Evolutionary conservation across 2,113 vertebrate genomes (phyloP), one percentile per base, ranked within the genome.

Genomic region (Thymallus thymallus): DNA sequence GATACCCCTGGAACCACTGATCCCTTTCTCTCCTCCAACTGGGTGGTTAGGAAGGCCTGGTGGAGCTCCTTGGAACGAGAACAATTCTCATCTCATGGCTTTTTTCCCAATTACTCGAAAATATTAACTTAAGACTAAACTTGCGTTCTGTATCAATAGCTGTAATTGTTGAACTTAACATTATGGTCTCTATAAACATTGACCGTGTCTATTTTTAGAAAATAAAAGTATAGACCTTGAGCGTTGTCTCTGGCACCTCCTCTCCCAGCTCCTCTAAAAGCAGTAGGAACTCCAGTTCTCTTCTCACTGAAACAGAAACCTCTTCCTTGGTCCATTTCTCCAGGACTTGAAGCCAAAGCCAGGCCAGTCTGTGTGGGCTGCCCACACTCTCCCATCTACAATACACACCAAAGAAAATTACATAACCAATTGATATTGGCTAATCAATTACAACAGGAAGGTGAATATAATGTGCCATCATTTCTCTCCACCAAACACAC

Each of bases 291-390:
- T 97, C 95, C 60, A 95, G 91, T 82, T 96, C 94, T 79, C 82
- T 93, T 71, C 71, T 93, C 84, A 94, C 87, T 73, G 26, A 61
- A 32, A 68, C 7, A 66, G 56, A 10, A 22, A 98, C 97, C 94
- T 93, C 90, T 76, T 93, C 92, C 35, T 87, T 87, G 35, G 90
- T 91, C 93, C 94, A 95, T 80, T 91, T 94, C 82, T 97, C 93
- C 81, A 98, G 85, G 56, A 97, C 91, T 80, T 96, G 94, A 82
- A 97, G 93, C 97, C 97, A 99, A 75, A 96, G 83, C 97, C 97
- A 99, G 3, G 96, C 94, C 79, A 95, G 86, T 87, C 72, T 94
- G 85, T 95, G 94, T 24, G 96, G 94, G 82, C 86, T 97, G 56
- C 91, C 94, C 13, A 90, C 71, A 6, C 90, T 84, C 75, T 93